phyloP scores from a whole-genome alignment of 2,113 vertebrate species.

The Ciconia boyciana region DNA sequence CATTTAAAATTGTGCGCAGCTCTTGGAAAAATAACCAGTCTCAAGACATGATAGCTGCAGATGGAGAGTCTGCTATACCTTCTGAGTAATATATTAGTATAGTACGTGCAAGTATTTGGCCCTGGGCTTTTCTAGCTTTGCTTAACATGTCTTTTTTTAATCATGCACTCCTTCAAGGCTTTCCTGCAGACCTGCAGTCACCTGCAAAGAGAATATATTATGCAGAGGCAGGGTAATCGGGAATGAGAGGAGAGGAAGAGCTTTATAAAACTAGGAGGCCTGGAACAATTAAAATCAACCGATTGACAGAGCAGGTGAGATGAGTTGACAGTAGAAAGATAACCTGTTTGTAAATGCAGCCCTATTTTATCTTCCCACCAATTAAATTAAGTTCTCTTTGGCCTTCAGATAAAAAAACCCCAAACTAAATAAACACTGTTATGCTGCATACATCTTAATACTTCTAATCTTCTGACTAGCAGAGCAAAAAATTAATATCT shows the following conservation, averaged over 20 bases:
- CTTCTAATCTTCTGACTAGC: constrained; percentile 79
- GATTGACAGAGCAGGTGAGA: constrained; percentile 45
- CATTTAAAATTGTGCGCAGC: neutral
- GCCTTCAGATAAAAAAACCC: constrained; percentile 57
- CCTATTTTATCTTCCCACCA: constrained; percentile 66
- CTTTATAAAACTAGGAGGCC: constrained; percentile 63
- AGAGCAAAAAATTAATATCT: constrained; percentile 83
- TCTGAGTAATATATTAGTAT: neutral
- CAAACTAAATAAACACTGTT: constrained; percentile 68
- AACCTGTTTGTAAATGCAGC: constrained; percentile 67
- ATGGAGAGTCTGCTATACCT: neutral
- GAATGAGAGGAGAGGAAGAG: constrained; percentile 51
- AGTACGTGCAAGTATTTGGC: neutral
- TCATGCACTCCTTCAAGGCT: constrained; percentile 32
- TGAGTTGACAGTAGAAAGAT: constrained; percentile 60
- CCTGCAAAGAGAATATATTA: constrained; percentile 41
- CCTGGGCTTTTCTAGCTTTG: constrained; percentile 16
- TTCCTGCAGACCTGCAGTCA: constrained; percentile 9
- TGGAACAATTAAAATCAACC: constrained; percentile 70
- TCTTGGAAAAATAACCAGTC: neutral
- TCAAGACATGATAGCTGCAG: neutral
- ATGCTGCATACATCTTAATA: constrained; percentile 75
- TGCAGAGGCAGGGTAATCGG: neutral
- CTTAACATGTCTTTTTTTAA: constrained; percentile 1
- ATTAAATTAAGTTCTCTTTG: constrained; percentile 73